Evolutionary conservation across 2,888 invertebrate genomes (phyloP).

Genomic region (Hirudinaria manillensis): DNA sequence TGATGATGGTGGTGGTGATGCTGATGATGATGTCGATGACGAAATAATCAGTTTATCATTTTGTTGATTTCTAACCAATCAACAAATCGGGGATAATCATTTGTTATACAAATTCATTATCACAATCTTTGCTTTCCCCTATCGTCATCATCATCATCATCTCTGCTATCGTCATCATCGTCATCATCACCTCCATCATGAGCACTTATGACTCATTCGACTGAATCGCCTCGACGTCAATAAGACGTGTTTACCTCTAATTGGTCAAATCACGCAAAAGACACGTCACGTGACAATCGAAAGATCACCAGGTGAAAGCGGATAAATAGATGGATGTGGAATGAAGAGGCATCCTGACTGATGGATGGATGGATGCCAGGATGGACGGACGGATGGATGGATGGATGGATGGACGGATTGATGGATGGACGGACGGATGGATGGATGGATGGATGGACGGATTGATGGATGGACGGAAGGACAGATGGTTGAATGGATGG

Average conservation of each 20-base stretch:
- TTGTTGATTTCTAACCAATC: neutral
- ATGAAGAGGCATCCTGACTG: neutral
- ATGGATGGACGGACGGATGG: slow-evolving; percentile 22
- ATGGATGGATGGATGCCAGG: neutral
- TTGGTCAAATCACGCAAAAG: slow-evolving; percentile 10
- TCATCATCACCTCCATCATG: neutral
- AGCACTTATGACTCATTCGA: neutral
- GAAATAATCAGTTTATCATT: neutral
- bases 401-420: slow-evolving; percentile 18
- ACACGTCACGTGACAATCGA: slow-evolving; percentile 3
- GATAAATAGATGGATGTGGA: slow-evolving; percentile 2
- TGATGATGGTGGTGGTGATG: slow-evolving; percentile 20
- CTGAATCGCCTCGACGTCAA: neutral
- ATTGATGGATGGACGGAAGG: neutral
- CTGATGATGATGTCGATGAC: neutral
- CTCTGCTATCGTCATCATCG: too few relatives aligned
- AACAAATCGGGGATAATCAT: neutral
- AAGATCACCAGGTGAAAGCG: slow-evolving; percentile 5
- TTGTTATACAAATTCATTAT: too few relatives aligned
- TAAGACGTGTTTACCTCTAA: slow-evolving; percentile 1
- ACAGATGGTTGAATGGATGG: slow-evolving; percentile 14
- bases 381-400: slow-evolving; percentile 20
- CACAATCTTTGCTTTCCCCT: too few relatives aligned
- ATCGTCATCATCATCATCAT: too few relatives aligned
- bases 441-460: neutral